phyloP scores from a whole-genome alignment of 92 coral and sea anemone genomes.

The Parazoanthus atlanticus region DNA sequence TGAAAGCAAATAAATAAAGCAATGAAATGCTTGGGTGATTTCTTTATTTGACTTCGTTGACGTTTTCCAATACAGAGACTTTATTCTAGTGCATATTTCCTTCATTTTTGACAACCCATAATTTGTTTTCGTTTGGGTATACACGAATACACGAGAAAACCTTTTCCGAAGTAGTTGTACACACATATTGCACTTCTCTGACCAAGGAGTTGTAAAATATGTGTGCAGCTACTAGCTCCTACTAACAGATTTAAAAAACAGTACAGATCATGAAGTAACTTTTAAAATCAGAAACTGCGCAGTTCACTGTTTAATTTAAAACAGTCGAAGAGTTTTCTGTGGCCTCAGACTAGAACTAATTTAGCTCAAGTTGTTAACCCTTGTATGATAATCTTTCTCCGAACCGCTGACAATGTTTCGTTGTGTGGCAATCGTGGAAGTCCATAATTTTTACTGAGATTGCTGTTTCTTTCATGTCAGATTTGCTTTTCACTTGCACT shows the following conservation, averaged over 20 bases:
- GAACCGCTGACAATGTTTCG: too few relatives aligned
- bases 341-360: too few relatives aligned
- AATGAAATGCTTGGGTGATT: too few relatives aligned
- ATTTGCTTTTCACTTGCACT: slow-evolving; percentile 94
- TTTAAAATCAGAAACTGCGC: too few relatives aligned
- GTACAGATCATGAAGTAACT: background rate
- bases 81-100: background rate
- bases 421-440: background rate
- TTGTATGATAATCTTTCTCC: background rate
- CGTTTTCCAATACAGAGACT: too few relatives aligned
- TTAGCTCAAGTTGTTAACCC: too few relatives aligned
- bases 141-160: too few relatives aligned
- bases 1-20: too few relatives aligned
- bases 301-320: too few relatives aligned
- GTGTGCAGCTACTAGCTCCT: background rate
- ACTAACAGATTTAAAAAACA: background rate
- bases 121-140: too few relatives aligned
- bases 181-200: background rate
- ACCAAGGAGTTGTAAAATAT: background rate
- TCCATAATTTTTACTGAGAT: background rate
- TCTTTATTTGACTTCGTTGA: too few relatives aligned
- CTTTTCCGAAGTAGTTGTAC: background rate
- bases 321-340: too few relatives aligned
- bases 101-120: background rate
- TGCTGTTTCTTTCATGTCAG: slow-evolving; percentile 37